Conservation (phyloP, 92 coral and sea anemone genomes). For the Siderastrea radians region DNA sequence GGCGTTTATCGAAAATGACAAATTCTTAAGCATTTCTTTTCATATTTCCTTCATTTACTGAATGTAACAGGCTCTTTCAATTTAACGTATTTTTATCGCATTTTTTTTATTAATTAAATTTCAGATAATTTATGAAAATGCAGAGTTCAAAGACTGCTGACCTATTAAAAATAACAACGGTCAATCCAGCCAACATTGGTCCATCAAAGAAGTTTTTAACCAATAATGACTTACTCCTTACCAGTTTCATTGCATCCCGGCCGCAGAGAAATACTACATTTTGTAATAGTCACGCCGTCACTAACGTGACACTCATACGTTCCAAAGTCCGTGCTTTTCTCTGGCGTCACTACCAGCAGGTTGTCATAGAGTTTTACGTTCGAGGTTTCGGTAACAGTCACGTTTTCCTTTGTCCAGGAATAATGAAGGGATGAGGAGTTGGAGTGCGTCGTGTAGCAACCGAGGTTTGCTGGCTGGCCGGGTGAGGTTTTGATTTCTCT, state of each 20-base stretch:
- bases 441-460: constrained; percentile 25
- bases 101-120: too few species aligned
- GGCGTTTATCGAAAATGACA: too few species aligned
- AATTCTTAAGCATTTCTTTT: too few species aligned
- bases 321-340: constrained; percentile 27
- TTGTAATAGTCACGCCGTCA: not conserved
- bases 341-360: constrained; percentile 30
- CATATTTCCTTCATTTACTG: too few species aligned
- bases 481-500: constrained; percentile 14
- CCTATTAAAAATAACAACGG: too few species aligned
- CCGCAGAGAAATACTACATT: constrained; percentile 21
- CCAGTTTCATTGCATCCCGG: not conserved
- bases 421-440: not conserved
- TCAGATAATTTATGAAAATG: too few species aligned
- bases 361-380: not conserved
- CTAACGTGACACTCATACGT: constrained; percentile 30
- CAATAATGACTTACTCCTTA: not conserved
- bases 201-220: not conserved
- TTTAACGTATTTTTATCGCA: too few species aligned
- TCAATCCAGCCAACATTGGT: too few species aligned
- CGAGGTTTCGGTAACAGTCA: constrained; percentile 26
- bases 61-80: too few species aligned
- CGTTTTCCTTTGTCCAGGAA: constrained; percentile 35
- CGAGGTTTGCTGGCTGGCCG: constrained; percentile 35
- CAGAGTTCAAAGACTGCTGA: too few species aligned